phyloP scores from a whole-genome alignment of 2,797 vertebrate genomes.

The Neosalanx taihuensis region DNA sequence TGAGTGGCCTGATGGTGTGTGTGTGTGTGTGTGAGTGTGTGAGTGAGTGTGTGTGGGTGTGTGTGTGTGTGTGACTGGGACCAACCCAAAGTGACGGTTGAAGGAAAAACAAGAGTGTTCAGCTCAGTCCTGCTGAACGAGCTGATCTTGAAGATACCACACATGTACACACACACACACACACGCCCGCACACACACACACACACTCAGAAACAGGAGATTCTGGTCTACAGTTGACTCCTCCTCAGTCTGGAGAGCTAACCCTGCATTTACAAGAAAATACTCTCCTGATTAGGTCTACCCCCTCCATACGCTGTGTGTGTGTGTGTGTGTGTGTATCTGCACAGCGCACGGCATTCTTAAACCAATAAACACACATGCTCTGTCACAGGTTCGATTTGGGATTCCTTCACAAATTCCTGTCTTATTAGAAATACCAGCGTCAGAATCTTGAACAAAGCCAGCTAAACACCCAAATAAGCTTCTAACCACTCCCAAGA shows the following conservation, averaged over 20 bases:
- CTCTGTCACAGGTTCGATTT: slow-evolving; percentile 39
- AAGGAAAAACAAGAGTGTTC: slow-evolving; percentile 25
- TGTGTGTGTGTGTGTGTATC: neutral
- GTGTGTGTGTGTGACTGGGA: slow-evolving; percentile 34
- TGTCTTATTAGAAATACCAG: slow-evolving; percentile 60
- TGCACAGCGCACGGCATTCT: neutral
- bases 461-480: slow-evolving; percentile 25
- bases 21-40: slow-evolving; percentile 46
- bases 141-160: slow-evolving; percentile 33
- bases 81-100: slow-evolving; percentile 19
- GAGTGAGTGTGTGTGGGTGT: slow-evolving; percentile 28
- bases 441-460: slow-evolving; percentile 44
- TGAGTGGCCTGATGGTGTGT: slow-evolving; percentile 27
- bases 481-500: neutral
- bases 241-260: slow-evolving; percentile 14
- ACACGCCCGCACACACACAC: neutral
- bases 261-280: slow-evolving; percentile 20
- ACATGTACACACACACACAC: slow-evolving; percentile 1
- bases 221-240: slow-evolving; percentile 4
- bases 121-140: slow-evolving; percentile 28
- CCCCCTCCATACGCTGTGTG: neutral
- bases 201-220: slow-evolving; percentile 30
- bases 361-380: neutral
- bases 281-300: neutral
- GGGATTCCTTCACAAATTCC: slow-evolving; percentile 55